Conservation (phyloP, 2,797 vertebrate species). For the Acanthurus lineatus region DNA sequence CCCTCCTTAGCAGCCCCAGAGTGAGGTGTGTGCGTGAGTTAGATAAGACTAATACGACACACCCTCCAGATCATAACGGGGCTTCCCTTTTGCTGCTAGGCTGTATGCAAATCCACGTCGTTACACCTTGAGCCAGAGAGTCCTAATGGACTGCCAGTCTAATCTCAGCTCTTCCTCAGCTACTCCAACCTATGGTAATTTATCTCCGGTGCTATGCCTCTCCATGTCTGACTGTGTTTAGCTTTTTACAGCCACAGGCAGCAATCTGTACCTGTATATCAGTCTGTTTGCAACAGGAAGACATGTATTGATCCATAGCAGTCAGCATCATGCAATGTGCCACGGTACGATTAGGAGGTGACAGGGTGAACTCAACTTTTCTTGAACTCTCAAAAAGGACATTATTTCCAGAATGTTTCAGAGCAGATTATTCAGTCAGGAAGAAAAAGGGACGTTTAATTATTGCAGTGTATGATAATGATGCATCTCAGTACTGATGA, state of each 20-base stretch:
- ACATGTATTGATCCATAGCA: constrained; percentile 50
- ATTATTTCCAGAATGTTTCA: constrained; percentile 31
- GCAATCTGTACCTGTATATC: constrained; percentile 43
- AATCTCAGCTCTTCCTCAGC: constrained; percentile 66
- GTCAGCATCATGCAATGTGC: constrained; percentile 36
- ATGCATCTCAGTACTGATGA: constrained; percentile 51
- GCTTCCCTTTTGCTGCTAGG: constrained; percentile 63
- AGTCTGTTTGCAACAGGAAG: constrained; percentile 44
- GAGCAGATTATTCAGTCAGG: background rate
- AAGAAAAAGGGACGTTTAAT: constrained; percentile 25
- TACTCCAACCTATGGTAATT: constrained; percentile 35
- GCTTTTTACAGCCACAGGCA: constrained; percentile 47
- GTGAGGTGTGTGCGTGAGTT: constrained; percentile 65
- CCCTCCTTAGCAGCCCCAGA: constrained; percentile 73
- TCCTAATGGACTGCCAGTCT: constrained; percentile 30
- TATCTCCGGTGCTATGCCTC: constrained; percentile 59
- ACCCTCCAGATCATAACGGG: constrained; percentile 69
- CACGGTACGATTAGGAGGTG: constrained; percentile 34
- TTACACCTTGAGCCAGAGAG: constrained; percentile 41
- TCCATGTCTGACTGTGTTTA: constrained; percentile 41
- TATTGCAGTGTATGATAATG: constrained; percentile 23
- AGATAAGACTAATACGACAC: constrained; percentile 82
- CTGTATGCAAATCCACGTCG: constrained; percentile 48
- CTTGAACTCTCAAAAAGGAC: constrained; percentile 31
- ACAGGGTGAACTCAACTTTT: constrained; percentile 27